A percentile compares a stretch with the other conserved stretches of the same genome.
Evolutionary conservation across 2,113 vertebrate species (phyloP).

Genomic region (Aptenodytes forsteri): DNA sequence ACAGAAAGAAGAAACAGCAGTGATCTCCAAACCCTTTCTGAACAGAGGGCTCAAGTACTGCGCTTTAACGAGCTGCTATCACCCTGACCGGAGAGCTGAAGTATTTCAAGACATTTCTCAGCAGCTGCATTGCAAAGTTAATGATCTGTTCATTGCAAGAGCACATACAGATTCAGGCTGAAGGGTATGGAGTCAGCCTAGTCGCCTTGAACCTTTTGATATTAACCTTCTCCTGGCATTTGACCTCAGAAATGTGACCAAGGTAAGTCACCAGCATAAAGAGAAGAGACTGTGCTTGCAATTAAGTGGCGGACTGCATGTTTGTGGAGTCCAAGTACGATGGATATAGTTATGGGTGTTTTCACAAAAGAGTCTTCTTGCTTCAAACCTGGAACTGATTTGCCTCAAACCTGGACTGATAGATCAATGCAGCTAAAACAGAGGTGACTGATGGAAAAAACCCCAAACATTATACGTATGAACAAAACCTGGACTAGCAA

Average conservation of each 20-base stretch:
- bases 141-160: constrained; percentile 17
- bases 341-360: background rate
- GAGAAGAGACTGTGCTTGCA: background rate
- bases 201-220: background rate
- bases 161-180: background rate
- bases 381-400: background rate
- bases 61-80: constrained; percentile 29
- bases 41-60: background rate
- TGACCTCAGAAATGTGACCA: background rate
- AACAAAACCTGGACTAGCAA: background rate
- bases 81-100: background rate
- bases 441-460: background rate
- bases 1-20: background rate
- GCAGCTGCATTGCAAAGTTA: constrained; percentile 20
- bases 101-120: constrained; percentile 28
- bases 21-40: background rate
- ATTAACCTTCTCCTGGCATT: background rate
- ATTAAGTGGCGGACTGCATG: accelerated
- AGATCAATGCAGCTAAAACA: background rate
- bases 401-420: background rate
- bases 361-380: background rate
- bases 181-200: background rate
- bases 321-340: background rate
- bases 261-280: background rate
- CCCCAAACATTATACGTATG: background rate